Evolutionary conservation across 2,888 invertebrate genomes (phyloP).

Genomic region (Stenichneumon culpator): DNA sequence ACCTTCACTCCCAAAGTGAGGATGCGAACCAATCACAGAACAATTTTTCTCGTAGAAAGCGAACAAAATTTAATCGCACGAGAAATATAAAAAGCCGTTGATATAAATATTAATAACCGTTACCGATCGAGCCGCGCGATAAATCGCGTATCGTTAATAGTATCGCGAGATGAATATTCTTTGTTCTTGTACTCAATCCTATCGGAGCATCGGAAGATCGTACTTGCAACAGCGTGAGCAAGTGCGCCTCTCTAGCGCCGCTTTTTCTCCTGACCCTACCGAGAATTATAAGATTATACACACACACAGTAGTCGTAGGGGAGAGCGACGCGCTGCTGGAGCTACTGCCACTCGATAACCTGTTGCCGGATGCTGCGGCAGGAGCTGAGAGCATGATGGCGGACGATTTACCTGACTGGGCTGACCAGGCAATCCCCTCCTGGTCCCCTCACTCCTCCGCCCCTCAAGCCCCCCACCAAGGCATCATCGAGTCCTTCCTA

Average conservation of each 20-base stretch:
- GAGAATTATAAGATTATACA: conserved; percentile 43
- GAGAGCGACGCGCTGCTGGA: conserved; percentile 2
- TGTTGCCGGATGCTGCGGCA: conserved; percentile 78
- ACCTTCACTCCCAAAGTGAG: too few relatives aligned
- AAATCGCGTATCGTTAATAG: neutral
- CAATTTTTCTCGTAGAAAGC: neutral
- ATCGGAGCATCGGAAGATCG: neutral
- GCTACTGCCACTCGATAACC: conserved; percentile 48
- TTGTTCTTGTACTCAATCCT: neutral
- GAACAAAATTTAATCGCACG: neutral
- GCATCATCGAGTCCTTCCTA: conserved; percentile 7
- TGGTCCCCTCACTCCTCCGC: conserved; percentile 4
- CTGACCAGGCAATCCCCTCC: conserved; percentile 66
- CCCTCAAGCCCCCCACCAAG: conserved; percentile 1
- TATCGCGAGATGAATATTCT: neutral
- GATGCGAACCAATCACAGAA: neutral
- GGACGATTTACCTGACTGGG: conserved; percentile 77
- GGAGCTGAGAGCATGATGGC: conserved; percentile 69
- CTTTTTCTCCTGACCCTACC: conserved; percentile 18
- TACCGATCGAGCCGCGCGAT: neutral
- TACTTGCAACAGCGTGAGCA: conserved; percentile 8
- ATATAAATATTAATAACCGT: neutral
- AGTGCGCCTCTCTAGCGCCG: conserved; percentile 21
- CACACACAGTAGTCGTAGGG: conserved; percentile 8
- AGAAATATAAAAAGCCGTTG: neutral